Evolutionary conservation across 1,140 invertebrate species (phyloP).

Genomic region (Lepidotrigona ventralis): DNA sequence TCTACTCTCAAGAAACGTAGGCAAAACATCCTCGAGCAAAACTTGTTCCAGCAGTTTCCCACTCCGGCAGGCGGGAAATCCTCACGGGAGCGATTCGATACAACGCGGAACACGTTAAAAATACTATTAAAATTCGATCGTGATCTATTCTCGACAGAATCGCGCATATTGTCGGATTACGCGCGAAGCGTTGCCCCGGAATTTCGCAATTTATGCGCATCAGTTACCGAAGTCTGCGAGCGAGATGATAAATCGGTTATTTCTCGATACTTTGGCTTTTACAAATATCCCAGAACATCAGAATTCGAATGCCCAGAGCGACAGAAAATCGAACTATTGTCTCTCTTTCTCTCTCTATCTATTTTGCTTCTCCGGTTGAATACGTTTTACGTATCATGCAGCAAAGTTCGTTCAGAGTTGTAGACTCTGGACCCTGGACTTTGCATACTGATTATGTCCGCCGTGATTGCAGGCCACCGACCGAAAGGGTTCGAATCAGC

Average conservation of each 20-base stretch:
- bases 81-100: constrained; percentile 64
- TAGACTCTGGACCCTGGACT: constrained; percentile 55
- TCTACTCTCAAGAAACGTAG: neutral
- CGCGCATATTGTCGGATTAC: constrained; percentile 40
- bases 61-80: constrained; percentile 20
- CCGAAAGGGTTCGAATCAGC: constrained; percentile 66
- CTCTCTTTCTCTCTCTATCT: constrained; percentile 23
- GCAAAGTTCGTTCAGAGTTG: constrained; percentile 51
- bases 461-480: constrained; percentile 58
- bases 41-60: constrained; percentile 25
- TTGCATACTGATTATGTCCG: constrained; percentile 70
- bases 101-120: constrained; percentile 62
- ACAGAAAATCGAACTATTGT: constrained; percentile 54
- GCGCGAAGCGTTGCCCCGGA: constrained; percentile 32
- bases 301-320: constrained; percentile 8
- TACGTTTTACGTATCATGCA: constrained; percentile 37
- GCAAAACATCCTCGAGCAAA: neutral
- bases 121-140: constrained; percentile 73
- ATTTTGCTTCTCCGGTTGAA: neutral
- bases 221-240: constrained; percentile 48
- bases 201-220: constrained; percentile 61
- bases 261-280: constrained; percentile 51
- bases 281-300: constrained; percentile 33
- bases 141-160: constrained; percentile 62
- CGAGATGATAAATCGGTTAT: constrained; percentile 62